Evolutionary conservation across 2,888 invertebrate species (phyloP).

Genomic region (Pachydiplax longipennis): DNA sequence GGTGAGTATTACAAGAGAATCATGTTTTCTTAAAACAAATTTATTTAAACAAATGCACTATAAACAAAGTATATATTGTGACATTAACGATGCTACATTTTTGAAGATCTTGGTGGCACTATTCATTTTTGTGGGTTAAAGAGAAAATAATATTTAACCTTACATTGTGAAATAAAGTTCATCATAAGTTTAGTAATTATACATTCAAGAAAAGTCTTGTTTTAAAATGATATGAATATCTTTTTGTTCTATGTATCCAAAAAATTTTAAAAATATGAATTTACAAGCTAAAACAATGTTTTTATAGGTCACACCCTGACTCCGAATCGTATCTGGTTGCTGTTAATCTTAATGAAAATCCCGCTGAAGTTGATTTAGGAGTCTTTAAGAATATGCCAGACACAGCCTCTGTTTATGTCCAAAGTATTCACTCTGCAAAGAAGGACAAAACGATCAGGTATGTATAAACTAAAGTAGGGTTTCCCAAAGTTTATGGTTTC

Average conservation of each 20-base stretch:
- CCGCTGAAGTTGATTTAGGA: slow-evolving; percentile 50
- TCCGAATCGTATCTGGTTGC: slow-evolving; percentile 52
- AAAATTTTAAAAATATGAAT: neutral
- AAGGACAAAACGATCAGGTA: neutral
- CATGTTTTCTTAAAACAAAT: too few relatives aligned
- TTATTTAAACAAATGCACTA: too few relatives aligned
- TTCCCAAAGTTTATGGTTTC: too few relatives aligned
- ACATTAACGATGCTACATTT: too few relatives aligned
- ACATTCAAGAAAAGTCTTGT: neutral
- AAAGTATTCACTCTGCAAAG: slow-evolving; percentile 23
- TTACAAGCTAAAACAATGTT: neutral
- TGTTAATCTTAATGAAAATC: slow-evolving; percentile 52
- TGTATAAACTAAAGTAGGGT: neutral
- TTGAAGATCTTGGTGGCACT: too few relatives aligned
- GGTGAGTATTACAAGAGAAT: slow-evolving; percentile 28
- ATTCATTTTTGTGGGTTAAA: too few relatives aligned
- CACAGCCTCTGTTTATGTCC: slow-evolving; percentile 42
- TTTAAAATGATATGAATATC: neutral
- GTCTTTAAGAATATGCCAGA: slow-evolving; percentile 46
- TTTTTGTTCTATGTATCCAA: neutral
- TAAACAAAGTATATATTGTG: too few relatives aligned
- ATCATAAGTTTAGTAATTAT: neutral
- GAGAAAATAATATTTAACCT: too few relatives aligned
- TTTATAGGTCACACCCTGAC: slow-evolving; percentile 42
- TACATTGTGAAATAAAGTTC: too few relatives aligned